phyloP scores from a whole-genome alignment of 1,140 invertebrate genomes.

The Nasonia longicornis region DNA sequence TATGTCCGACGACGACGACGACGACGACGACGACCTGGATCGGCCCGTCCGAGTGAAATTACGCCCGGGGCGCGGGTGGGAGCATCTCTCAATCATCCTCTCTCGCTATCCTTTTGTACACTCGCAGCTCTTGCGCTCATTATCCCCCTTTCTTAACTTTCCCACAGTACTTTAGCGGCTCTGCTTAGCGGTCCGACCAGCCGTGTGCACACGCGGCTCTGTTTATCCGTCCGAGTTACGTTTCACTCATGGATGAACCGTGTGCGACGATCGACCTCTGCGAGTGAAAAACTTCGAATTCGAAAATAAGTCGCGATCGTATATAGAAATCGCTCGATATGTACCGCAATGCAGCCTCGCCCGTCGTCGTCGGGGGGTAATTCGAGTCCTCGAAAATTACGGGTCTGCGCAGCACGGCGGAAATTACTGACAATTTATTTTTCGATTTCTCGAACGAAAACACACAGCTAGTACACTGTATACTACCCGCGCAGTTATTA shows the following conservation, averaged over 20 bases:
- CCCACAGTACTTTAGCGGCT: slow-evolving; percentile 10
- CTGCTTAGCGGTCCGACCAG: background rate
- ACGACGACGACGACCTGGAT: slow-evolving; percentile 57
- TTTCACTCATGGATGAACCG: background rate
- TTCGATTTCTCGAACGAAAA: background rate
- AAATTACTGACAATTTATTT: background rate
- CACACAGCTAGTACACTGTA: background rate
- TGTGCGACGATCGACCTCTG: background rate
- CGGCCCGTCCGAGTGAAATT: slow-evolving; percentile 61
- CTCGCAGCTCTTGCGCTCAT: background rate
- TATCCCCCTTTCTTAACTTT: background rate
- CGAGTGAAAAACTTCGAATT: too few relatives aligned
- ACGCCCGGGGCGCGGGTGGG: slow-evolving; percentile 61
- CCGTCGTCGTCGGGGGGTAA: background rate
- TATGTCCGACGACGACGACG: slow-evolving; percentile 39
- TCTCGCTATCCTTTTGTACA: background rate
- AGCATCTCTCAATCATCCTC: slow-evolving; percentile 42
- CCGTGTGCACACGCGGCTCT: background rate
- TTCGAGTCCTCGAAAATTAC: background rate
- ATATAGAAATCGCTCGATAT: too few relatives aligned
- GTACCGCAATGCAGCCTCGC: too few relatives aligned
- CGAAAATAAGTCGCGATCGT: too few relatives aligned
- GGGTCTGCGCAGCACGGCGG: background rate
- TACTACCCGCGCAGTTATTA: background rate
- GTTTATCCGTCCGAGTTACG: background rate